phyloP scores from a whole-genome alignment of 2,888 invertebrate genomes.

The Mesopsocus fuscifrons region DNA sequence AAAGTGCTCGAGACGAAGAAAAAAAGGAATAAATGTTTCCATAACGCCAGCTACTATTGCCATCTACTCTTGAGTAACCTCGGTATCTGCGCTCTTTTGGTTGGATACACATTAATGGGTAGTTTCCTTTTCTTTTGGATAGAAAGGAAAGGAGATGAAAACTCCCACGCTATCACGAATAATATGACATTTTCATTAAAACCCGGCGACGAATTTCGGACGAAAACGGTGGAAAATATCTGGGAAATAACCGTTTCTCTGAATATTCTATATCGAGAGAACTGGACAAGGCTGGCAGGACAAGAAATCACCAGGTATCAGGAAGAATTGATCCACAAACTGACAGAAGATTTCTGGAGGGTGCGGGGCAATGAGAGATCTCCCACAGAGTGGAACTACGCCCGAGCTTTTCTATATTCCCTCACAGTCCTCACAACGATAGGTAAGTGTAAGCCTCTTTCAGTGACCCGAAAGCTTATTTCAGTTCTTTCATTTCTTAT shows the following conservation, averaged over 20 bases:
- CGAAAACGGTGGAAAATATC: conserved; percentile 64
- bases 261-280: conserved; percentile 73
- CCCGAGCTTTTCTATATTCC: conserved; percentile 83
- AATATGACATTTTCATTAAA: conserved; percentile 16
- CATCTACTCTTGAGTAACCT: conserved; percentile 42
- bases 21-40: conserved; percentile 1
- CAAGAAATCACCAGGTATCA: conserved; percentile 65
- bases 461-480: too few relatives aligned
- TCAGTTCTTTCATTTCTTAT: too few relatives aligned
- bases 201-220: conserved; percentile 36
- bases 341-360: conserved; percentile 51
- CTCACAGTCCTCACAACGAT: conserved; percentile 85
- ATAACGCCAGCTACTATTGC: conserved; percentile 1
- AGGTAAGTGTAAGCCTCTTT: conserved; percentile 37
- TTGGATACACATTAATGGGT: conserved; percentile 58
- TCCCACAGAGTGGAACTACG: conserved; percentile 58
- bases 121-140: conserved; percentile 72
- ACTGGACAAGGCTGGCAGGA: conserved; percentile 71
- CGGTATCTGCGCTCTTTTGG: conserved; percentile 59
- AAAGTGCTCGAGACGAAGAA: not conserved
- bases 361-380: conserved; percentile 11
- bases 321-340: conserved; percentile 58
- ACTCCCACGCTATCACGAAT: not conserved
- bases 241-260: conserved; percentile 79
- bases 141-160: conserved; percentile 32